phyloP scores from a whole-genome alignment of 2,888 invertebrate genomes.

The Trachelus tabidus region DNA sequence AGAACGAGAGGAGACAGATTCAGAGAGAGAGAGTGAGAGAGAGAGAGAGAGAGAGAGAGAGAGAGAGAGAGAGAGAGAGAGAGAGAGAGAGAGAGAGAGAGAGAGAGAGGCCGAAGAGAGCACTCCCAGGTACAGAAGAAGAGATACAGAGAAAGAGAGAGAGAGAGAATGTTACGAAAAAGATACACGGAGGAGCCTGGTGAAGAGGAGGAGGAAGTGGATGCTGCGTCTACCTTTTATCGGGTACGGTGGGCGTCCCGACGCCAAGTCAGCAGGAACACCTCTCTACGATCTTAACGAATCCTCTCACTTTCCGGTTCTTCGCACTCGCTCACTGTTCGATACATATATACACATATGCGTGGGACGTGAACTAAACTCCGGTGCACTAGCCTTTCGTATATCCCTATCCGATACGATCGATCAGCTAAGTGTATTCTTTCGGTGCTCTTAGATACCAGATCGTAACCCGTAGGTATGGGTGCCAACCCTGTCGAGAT shows the following conservation, averaged over 20 bases:
- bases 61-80: background rate
- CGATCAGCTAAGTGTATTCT: slow-evolving; percentile 28
- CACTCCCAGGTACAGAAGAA: too few relatives aligned
- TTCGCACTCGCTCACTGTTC: background rate
- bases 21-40: background rate
- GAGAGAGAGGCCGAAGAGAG: background rate
- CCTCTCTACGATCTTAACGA: slow-evolving; percentile 1
- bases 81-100: background rate
- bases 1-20: slow-evolving; percentile 10
- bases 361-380: slow-evolving; percentile 15
- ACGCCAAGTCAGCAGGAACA: background rate
- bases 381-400: slow-evolving; percentile 24
- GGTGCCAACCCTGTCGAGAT: too few relatives aligned
- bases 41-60: background rate
- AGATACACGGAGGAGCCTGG: too few relatives aligned
- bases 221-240: background rate
- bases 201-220: too few relatives aligned
- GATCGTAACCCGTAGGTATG: slow-evolving; percentile 18
- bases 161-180: background rate
- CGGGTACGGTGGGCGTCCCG: background rate
- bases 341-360: background rate
- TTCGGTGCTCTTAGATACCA: slow-evolving; percentile 14
- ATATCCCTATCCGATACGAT: slow-evolving; percentile 26
- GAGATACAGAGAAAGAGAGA: background rate
- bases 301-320: slow-evolving; percentile 1